Evolutionary conservation across 1,140 invertebrate genomes (phyloP).

Genomic region (Cherax quadricarinatus): DNA sequence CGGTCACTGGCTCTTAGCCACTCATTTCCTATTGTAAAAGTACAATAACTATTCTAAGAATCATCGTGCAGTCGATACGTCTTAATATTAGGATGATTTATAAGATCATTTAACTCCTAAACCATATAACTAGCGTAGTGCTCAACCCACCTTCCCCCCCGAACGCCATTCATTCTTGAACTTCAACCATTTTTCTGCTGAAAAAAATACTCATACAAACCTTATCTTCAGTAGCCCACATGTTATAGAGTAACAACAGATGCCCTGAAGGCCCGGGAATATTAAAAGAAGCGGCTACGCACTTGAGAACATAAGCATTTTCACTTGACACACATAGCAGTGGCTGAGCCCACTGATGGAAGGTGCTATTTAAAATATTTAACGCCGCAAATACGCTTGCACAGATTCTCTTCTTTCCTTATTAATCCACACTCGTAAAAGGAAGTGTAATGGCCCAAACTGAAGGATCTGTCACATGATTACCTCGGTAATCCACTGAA

Average conservation of each 20-base stretch:
- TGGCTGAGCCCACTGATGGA: not conserved
- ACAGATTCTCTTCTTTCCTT: not conserved
- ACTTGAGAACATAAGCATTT: constrained; percentile 23
- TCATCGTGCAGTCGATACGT: too few species aligned
- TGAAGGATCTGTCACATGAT: constrained; percentile 9
- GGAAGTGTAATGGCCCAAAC: not conserved
- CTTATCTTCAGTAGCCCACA: not conserved
- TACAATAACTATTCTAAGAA: too few species aligned
- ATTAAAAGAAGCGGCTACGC: not conserved
- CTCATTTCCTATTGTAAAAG: too few species aligned
- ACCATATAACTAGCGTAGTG: too few species aligned
- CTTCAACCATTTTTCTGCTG: too few species aligned
- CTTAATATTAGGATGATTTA: too few species aligned
- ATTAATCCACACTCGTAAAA: not conserved
- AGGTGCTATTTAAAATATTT: constrained; percentile 12
- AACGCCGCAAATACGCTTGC: not conserved
- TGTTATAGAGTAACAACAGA: not conserved
- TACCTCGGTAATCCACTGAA: constrained; percentile 19
- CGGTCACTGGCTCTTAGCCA: too few species aligned
- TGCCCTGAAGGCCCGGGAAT: not conserved
- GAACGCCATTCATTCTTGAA: too few species aligned
- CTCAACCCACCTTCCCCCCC: too few species aligned
- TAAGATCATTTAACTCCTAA: too few species aligned
- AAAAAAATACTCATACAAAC: not conserved
- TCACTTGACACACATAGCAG: constrained; percentile 53